These are phyloP conservation scores for Craniophora ligustri DNA, from an alignment of 2,888 invertebrate genomes.

Conservation along the genomic window DNA sequence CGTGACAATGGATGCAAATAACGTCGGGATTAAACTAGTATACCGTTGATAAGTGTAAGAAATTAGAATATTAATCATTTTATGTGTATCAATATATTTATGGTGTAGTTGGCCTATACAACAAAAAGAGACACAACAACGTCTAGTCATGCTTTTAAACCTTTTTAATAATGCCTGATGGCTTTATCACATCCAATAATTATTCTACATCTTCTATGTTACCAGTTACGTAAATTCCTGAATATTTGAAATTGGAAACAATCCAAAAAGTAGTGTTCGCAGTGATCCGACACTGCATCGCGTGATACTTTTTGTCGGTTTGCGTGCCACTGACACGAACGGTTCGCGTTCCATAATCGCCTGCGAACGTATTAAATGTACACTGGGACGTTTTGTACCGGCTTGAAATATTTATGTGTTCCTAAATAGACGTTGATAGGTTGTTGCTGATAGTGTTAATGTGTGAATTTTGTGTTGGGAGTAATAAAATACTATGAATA, in stretches of 20 bases:
- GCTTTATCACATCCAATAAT: background rate
- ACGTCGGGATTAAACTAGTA: too few species aligned
- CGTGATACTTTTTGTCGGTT: slow-evolving; percentile 39
- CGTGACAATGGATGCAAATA: too few species aligned
- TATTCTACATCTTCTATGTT: background rate
- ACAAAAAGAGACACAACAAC: too few species aligned
- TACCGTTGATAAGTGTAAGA: too few species aligned
- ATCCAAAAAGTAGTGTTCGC: too few species aligned
- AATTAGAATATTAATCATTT: too few species aligned
- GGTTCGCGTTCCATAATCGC: slow-evolving; percentile 25
- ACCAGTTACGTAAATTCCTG: background rate
- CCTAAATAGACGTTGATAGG: slow-evolving; percentile 13
- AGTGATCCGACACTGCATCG: slow-evolving; percentile 27
- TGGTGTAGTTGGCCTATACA: too few species aligned
- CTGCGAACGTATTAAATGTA: slow-evolving; percentile 30
- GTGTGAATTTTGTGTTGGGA: background rate
- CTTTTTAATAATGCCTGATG: background rate
- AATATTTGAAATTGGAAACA: slow-evolving; percentile 3
- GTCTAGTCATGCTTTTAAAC: too few species aligned
- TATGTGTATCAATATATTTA: too few species aligned
- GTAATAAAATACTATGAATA: too few species aligned
- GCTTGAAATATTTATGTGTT: slow-evolving; percentile 18
- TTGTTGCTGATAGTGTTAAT: background rate
- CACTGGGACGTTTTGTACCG: background rate
- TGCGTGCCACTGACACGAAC: slow-evolving; percentile 44